Evolutionary conservation across 2,888 invertebrate genomes (phyloP).

Genomic region (Ennomos fuscantarius): DNA sequence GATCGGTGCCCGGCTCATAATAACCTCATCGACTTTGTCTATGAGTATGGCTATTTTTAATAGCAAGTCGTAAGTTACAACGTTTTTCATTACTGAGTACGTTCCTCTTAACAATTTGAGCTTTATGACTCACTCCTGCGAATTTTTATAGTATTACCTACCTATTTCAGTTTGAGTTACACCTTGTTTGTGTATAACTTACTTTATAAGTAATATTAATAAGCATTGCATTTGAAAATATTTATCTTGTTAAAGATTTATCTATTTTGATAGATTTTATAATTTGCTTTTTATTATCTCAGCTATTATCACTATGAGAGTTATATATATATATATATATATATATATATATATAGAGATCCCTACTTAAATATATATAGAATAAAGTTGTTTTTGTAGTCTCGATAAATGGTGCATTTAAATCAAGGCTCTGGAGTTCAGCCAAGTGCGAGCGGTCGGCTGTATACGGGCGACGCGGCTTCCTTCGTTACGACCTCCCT

Average conservation of each 20-base stretch:
- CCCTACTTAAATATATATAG: conserved; percentile 42
- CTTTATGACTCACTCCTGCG: conserved; percentile 14
- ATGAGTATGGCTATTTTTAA: conserved; percentile 60
- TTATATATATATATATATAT: too few species aligned
- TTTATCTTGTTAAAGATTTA: too few species aligned
- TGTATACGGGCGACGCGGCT: conserved; percentile 36
- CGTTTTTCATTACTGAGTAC: conserved; percentile 27
- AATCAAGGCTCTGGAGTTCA: conserved; percentile 69
- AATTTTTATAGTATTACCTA: conserved; percentile 12
- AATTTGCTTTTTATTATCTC: too few species aligned
- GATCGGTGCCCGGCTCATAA: conserved; percentile 59
- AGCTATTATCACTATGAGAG: too few species aligned
- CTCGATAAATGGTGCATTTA: conserved; percentile 70
- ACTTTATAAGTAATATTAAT: neutral
- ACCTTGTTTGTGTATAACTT: neutral
- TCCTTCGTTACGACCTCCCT: conserved; percentile 67
- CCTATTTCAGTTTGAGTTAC: conserved; percentile 12
- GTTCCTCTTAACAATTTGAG: conserved; percentile 16
- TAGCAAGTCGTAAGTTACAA: conserved; percentile 45
- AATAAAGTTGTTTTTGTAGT: conserved; percentile 52
- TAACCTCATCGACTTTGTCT: conserved; percentile 68
- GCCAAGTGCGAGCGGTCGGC: conserved; percentile 63
- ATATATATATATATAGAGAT: neutral
- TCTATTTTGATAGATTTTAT: too few species aligned
- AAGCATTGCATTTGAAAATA: neutral